Conservation (phyloP, 2,113 vertebrate species). For the Camarhynchus parvulus region DNA sequence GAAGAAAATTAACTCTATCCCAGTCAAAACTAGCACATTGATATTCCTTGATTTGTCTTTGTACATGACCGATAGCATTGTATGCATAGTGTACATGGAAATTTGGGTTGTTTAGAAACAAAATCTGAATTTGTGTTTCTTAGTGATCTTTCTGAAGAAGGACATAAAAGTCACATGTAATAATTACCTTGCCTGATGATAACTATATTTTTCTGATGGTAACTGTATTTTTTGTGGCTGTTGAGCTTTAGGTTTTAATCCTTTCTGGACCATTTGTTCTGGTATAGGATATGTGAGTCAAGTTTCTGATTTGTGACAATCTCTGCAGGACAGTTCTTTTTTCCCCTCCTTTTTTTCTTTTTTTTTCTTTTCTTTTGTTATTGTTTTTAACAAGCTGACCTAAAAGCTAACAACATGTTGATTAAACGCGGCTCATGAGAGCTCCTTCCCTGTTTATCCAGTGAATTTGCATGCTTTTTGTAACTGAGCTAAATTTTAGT, state of each 20-base stretch:
- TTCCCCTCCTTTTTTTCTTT: neutral
- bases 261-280: neutral
- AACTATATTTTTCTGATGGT: neutral
- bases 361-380: neutral
- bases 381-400: neutral
- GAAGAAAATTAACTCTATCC: neutral
- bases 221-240: neutral
- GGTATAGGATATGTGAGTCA: fast-evolving
- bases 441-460: neutral
- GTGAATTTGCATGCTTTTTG: neutral
- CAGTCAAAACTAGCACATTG: neutral
- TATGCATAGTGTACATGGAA: neutral
- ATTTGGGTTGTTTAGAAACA: neutral
- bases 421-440: neutral
- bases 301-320: neutral
- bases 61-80: neutral
- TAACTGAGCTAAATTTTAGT: neutral
- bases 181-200: neutral
- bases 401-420: neutral
- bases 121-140: neutral
- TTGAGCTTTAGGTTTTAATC: neutral
- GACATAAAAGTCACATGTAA: neutral
- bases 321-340: neutral
- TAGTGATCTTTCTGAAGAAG: neutral
- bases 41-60: neutral